These are phyloP conservation scores for Falco columbarius DNA, from an alignment of 2,797 vertebrate genomes.

Conservation along the genomic window DNA sequence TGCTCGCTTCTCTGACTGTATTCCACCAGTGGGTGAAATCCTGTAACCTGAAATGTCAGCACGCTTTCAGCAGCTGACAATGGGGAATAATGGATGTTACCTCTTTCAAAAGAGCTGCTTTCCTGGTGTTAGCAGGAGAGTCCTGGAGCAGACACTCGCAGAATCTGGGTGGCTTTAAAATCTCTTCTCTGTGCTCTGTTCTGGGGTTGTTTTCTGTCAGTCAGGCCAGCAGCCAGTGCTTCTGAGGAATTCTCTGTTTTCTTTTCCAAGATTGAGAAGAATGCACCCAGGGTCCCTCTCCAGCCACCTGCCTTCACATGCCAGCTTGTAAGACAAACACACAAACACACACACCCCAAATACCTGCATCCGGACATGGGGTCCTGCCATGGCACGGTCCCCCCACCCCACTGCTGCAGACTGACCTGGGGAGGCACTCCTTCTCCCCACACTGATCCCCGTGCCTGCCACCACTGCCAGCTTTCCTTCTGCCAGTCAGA, in stretches of 20 bases:
- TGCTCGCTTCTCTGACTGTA: neutral
- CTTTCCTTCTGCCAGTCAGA: neutral
- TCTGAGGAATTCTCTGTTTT: constrained; percentile 54
- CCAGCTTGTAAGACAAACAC: neutral
- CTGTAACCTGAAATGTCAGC: neutral
- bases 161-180: neutral
- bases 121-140: neutral
- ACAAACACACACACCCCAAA: no score
- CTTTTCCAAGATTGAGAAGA: constrained; percentile 53
- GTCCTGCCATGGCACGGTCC: neutral
- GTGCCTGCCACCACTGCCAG: neutral
- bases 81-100: neutral
- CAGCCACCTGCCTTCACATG: neutral
- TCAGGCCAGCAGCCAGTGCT: neutral
- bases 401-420: neutral
- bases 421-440: neutral
- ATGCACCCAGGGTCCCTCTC: constrained; percentile 8
- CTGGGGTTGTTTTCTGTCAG: neutral
- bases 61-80: neutral
- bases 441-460: neutral
- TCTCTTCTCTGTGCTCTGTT: neutral
- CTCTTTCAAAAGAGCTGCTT: neutral
- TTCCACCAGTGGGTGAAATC: neutral
- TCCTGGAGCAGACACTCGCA: neutral
- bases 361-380: accelerated